These are phyloP conservation scores for Drosophila borealis DNA, from an alignment of 2,888 invertebrate species.

Conservation along the genomic window DNA sequence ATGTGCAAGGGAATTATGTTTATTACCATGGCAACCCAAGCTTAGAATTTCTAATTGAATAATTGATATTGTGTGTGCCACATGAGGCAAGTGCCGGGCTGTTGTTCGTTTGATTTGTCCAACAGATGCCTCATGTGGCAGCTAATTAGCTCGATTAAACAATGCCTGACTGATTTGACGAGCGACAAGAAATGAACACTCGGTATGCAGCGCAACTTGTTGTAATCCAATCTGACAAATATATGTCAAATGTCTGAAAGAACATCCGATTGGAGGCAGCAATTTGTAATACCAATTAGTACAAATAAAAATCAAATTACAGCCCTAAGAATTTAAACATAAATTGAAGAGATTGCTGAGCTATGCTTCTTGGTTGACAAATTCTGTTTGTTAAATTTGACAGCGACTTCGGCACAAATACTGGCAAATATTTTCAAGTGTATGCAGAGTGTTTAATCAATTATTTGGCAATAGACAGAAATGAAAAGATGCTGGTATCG, in stretches of 20 bases:
- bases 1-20: constrained; percentile 40
- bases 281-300: constrained; percentile 36
- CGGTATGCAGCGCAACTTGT: constrained; percentile 10
- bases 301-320: constrained; percentile 11
- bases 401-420: background rate
- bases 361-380: background rate
- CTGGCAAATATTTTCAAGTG: background rate
- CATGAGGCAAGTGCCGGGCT: constrained; percentile 39
- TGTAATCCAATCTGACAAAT: constrained; percentile 19
- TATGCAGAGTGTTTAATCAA: too few species aligned
- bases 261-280: constrained; percentile 7
- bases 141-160: constrained; percentile 52
- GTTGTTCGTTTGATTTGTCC: constrained; percentile 32
- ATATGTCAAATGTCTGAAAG: constrained; percentile 9
- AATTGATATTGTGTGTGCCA: constrained; percentile 43
- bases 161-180: constrained; percentile 18
- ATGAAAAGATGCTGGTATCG: background rate
- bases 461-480: background rate
- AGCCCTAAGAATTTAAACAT: background rate
- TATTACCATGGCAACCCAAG: constrained; percentile 32
- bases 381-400: background rate
- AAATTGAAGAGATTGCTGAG: background rate
- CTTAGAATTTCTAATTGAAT: constrained; percentile 43
- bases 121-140: constrained; percentile 23
- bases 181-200: constrained; percentile 8